phyloP scores from a whole-genome alignment of 1,140 invertebrate genomes.

The Platyscapa corneri region DNA sequence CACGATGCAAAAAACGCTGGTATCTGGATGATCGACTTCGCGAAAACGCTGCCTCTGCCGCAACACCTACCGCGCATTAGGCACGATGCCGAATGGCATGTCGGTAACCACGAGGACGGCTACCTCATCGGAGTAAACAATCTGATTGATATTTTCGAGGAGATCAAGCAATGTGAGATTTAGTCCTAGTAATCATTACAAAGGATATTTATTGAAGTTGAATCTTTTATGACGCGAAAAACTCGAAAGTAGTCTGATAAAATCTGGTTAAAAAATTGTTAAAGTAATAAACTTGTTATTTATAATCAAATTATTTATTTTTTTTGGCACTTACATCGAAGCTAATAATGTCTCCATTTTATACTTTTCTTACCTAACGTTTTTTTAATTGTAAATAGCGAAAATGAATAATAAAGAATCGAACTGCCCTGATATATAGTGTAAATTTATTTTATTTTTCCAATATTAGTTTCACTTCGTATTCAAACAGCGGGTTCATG shows the following conservation, averaged over 20 bases:
- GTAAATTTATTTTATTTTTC: no score
- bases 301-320: no score
- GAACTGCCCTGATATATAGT: no score
- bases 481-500: background rate
- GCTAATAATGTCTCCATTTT: no score
- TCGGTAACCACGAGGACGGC: slow-evolving; percentile 99
- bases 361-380: no score
- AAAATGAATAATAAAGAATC: no score
- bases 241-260: no score
- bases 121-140: slow-evolving; percentile 96
- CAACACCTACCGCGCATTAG: slow-evolving; percentile 81
- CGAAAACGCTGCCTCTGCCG: slow-evolving; percentile 92
- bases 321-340: no score
- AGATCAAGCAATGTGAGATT: slow-evolving; percentile 56
- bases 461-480: no score
- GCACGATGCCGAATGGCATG: slow-evolving; percentile 90
- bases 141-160: slow-evolving; percentile 88
- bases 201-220: background rate
- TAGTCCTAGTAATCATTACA: background rate
- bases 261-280: background rate
- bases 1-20: slow-evolving; percentile 91
- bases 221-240: background rate
- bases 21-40: slow-evolving; percentile 99
- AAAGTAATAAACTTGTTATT: no score
- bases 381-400: no score